These are phyloP conservation scores for Octopus bimaculoides DNA, from an alignment of 1,140 invertebrate species.

Conservation along the genomic window DNA sequence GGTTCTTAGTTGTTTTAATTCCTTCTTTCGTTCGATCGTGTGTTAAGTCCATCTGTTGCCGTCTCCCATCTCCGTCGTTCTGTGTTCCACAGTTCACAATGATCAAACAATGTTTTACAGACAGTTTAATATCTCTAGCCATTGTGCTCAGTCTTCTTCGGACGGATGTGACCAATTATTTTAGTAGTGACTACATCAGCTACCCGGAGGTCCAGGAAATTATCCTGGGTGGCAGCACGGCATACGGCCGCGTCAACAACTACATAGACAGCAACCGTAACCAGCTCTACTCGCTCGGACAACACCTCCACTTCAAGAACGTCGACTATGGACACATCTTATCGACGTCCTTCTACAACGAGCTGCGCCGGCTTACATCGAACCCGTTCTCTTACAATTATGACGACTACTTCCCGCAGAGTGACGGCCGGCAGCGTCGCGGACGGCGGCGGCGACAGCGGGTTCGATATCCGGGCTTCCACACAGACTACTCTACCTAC, in stretches of 20 bases:
- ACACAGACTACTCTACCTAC: slow-evolving; percentile 61
- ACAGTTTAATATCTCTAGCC: slow-evolving; percentile 76
- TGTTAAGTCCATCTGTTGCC: no score
- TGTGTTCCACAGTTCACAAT: slow-evolving; percentile 22
- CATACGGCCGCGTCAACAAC: slow-evolving; percentile 56
- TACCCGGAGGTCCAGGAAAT: slow-evolving; percentile 54
- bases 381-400: neutral
- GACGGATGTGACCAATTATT: slow-evolving; percentile 69
- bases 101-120: slow-evolving; percentile 56
- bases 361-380: neutral
- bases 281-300: slow-evolving; percentile 40
- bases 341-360: neutral
- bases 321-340: slow-evolving; percentile 60
- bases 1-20: no score
- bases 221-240: slow-evolving; percentile 50
- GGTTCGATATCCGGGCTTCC: slow-evolving; percentile 35
- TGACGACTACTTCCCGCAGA: no score
- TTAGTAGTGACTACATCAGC: slow-evolving; percentile 62
- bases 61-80: neutral
- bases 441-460: no score
- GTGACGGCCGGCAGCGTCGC: no score
- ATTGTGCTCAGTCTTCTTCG: slow-evolving; percentile 74
- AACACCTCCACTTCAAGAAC: slow-evolving; percentile 71
- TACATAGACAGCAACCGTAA: slow-evolving; percentile 33
- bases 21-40: no score